phyloP scores from a whole-genome alignment of 2,113 vertebrate genomes.

The Hirundichthys speculiger region DNA sequence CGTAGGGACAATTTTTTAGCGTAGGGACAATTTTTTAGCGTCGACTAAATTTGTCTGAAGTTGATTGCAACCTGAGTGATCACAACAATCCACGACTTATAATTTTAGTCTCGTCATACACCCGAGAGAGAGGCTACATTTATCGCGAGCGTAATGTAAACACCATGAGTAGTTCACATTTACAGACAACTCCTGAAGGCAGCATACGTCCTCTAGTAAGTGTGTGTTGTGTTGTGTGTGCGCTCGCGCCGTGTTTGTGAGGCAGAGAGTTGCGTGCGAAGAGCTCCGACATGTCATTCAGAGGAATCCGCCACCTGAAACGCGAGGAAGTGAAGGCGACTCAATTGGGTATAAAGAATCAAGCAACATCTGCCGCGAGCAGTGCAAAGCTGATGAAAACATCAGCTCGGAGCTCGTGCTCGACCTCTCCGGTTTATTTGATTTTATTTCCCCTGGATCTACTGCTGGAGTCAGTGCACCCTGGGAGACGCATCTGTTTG shows the following conservation, averaged over 20 bases:
- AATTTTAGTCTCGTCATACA: not conserved
- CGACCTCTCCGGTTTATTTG: conserved; percentile 42
- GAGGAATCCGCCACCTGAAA: conserved; percentile 87
- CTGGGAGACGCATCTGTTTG: conserved; percentile 55
- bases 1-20: too few species aligned
- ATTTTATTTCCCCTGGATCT: conserved; percentile 65
- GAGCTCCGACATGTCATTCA: conserved; percentile 85
- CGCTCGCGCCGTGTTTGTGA: conserved; percentile 67
- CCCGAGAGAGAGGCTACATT: not conserved
- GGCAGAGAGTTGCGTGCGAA: conserved; percentile 86
- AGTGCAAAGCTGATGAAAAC: conserved; percentile 75
- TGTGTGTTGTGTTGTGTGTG: conserved; percentile 37
- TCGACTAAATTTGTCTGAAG: too few species aligned
- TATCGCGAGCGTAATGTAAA: too few species aligned
- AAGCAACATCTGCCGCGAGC: conserved; percentile 81
- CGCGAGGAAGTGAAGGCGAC: conserved; percentile 84
- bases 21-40: too few species aligned
- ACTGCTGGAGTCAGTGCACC: conserved; percentile 58
- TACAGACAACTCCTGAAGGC: conserved; percentile 36
- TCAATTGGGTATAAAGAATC: conserved; percentile 84
- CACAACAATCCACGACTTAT: not conserved
- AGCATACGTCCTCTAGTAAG: conserved; percentile 30
- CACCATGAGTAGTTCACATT: not conserved
- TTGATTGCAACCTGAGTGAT: too few species aligned
- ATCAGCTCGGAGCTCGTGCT: conserved; percentile 67